Evolutionary conservation across 2,113 vertebrate species (phyloP), one percentile per base, ranked within the genome.

Genomic region (Hippoglossus stenolepis): DNA sequence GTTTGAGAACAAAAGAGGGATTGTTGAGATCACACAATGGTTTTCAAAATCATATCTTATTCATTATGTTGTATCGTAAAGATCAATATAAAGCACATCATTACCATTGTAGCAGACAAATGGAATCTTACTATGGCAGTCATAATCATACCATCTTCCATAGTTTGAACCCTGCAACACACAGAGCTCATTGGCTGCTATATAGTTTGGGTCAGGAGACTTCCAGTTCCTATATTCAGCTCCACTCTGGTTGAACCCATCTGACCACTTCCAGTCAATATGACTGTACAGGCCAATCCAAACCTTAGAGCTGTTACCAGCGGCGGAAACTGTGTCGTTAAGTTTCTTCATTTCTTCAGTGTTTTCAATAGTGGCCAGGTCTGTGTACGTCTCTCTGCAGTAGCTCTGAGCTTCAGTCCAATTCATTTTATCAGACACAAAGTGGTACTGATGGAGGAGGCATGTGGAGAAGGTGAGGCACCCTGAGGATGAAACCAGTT

Each of bases 261-360:
- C 68, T 4, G 77, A 84, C 77, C 77, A 84, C 9, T 0, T 53
- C 62, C 72, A 84, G 11, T 10, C 0, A 0, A 68, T 24, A 0
- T 7, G 0, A 35, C 0, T 38, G 72, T 53, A 64, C 67, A 72
- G 38, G 24, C 77, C 82, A n/a, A 75, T 75, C 79, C 79, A 81
- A 28, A 65, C 21, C 0, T 23, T 13, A 53, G 10, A 3, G 66
- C 13, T 15, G 47, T 17, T 0, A 10, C 47, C 47, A 17, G 47
- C 47, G 5, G 49, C 45, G 15, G 15, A 31, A 17, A 59, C 28
- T 2, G 61, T 63, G 18, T 24, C 9, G 11, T 26, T 3, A 1
- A 84, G 5, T 45, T 45, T 56, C 13, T 63, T 53, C 11, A 68
- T 21, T 17, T 84, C 73, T 51, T 18, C 9, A 15, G 3, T 2